Base-by-base conservation (phyloP, 2,888 invertebrate genomes). In the Drosophila nr. perissopoda region DNA sequence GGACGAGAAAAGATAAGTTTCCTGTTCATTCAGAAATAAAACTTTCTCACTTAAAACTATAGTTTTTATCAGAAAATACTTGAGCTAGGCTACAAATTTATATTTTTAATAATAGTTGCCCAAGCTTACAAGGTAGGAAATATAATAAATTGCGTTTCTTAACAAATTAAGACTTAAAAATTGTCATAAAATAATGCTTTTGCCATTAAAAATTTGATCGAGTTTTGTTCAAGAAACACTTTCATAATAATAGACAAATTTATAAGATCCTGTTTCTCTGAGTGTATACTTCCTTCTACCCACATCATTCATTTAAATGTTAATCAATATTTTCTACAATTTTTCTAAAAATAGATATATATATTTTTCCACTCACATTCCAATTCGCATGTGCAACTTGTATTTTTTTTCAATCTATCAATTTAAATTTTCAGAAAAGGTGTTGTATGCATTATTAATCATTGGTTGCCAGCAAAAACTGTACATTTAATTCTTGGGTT, bases 401-500 rank as follows among this genome's bases (percentile, higher is more conserved):
- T 65, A 64, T 64, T 64, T 48, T 64, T 49, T 21, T 21, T 16
- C 8, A 33, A 21, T 82, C 82, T 80, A 83, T 85, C 82, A 83
- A 85, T 85, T 80, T 83, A 80, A 72, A 76, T 84, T 78, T 69
- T 58, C 5, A 70, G 61, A 66, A 66, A 74, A 84, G 69, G 48
- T 70, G 46, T 58, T 56, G 49, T 56, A 57, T 79, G 53, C 54
- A 82, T 66, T 76, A 79, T 81, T 81, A 59, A 82, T 60, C 58
- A 70, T 61, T 59, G 62, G 49, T 29, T 46, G 18, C 52, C 40
- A 53, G 33, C 54, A 42, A 63, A 21, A 65, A 49, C 38, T 16
- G 25, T 36, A 76, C 38, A 60, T 81, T 70, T 65, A 48, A 66
- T 64, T 68, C 54, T 46, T 53, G 52, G 27, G 49, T 63, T 79